Base-by-base conservation (phyloP, 2,797 vertebrate genomes). In the Chloroceryle amazona region DNA sequence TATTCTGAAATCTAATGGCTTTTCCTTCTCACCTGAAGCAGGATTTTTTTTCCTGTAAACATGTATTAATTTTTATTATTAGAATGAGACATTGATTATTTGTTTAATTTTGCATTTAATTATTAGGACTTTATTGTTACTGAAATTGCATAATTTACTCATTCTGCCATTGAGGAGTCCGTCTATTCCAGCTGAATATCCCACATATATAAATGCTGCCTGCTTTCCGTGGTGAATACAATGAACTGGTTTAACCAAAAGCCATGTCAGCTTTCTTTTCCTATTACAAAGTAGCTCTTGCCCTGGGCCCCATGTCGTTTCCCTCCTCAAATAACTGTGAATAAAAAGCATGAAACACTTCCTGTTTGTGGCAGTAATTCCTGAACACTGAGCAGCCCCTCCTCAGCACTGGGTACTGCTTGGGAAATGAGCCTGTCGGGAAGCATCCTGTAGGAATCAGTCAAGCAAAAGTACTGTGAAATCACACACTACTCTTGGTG, bases 281-380 rank as follows among this genome's bases (percentile, higher is more conserved):
- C 83, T 80, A 28, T 65, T 79, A 93, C 91, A 95, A 96, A 94
- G 78, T 85, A 92, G 86, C 57, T 78, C 91, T 95, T 90, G 92
- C 89, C 94, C 94, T 90, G 95, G 96, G 95, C 95, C 96, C 93
- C 96, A 93, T 37, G 29, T 94, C 95, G 83, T 81, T 91, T 92
- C 93, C 89, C 92, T 97, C 95, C 89, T 94, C 96, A 94, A 88
- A 85, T 73, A 65, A 90, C 66, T 94, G 91, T 96, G 96, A 97
- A 96, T 67, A 93, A 92, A 94, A 93, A 93, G 96, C 94, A 94
- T 79, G 90, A 96, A 97, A 89, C 1, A 46, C 76, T 97, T 97
- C 97, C 97, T 93, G 96, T 95, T 78, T 90, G 90, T 13, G 60
- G 90, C 92, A 90, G 63, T 90, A 89, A 97, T 76, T 96, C 74